Evolutionary conservation across 35 echinoderm and acorn worm species (phyloP).

Genomic region (Holothuria glaberrima): DNA sequence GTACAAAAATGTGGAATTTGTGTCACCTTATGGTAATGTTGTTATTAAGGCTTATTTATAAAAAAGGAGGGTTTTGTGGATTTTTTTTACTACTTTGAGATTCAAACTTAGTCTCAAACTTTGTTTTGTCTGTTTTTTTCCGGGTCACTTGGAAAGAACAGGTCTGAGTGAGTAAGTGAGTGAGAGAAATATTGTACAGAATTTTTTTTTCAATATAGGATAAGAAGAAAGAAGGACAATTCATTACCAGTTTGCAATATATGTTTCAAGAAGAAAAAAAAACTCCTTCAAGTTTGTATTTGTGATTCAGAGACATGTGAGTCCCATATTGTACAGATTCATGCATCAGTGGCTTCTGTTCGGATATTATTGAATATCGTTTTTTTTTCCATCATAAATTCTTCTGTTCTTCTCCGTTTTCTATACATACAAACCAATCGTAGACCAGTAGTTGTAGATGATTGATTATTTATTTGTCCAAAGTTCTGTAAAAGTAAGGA

Average conservation of each 20-base stretch:
- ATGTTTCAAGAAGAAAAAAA: constrained; percentile 27
- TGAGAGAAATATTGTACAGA: constrained; percentile 50
- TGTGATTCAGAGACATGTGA: constrained; percentile 29
- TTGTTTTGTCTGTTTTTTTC: neutral
- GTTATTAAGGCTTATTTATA: constrained; percentile 41
- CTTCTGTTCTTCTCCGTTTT: constrained; percentile 38
- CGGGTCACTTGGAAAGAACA: neutral
- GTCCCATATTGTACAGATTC: constrained; percentile 46
- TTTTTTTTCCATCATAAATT: constrained; percentile 13
- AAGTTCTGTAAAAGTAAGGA: constrained; percentile 55
- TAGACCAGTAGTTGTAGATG: constrained; percentile 47
- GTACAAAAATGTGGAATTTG: constrained; percentile 52
- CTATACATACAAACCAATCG: constrained; percentile 47
- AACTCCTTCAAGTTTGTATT: constrained; percentile 40
- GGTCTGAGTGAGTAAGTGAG: constrained; percentile 19
- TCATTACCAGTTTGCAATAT: constrained; percentile 53
- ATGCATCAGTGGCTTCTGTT: constrained; percentile 41
- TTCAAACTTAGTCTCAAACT: neutral
- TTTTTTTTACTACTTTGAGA: neutral
- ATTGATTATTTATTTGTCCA: constrained; percentile 55
- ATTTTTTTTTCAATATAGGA: constrained; percentile 43
- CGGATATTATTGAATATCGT: constrained; percentile 3
- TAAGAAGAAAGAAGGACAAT: constrained; percentile 7
- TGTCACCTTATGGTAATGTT: constrained; percentile 38
- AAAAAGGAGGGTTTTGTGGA: constrained; percentile 11